Conservation (phyloP, 2,113 vertebrate genomes). For the Barnardius zonarius region DNA sequence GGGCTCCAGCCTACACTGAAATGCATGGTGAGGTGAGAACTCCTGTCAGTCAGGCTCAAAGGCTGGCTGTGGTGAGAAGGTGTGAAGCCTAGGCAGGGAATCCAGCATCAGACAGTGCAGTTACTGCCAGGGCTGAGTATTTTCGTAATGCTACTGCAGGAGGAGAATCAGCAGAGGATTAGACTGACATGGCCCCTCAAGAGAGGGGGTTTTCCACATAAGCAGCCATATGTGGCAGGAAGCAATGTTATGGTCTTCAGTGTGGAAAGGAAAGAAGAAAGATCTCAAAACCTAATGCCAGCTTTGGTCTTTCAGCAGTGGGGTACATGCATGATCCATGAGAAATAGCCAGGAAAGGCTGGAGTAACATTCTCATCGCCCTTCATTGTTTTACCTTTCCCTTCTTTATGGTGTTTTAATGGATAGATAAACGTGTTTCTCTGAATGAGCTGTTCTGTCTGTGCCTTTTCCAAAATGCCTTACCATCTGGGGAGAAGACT, state of each 20-base stretch:
- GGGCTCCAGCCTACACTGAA: not conserved
- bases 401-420: not conserved
- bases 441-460: not conserved
- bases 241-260: not conserved
- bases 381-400: not conserved
- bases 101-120: not conserved
- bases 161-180: constrained; percentile 1
- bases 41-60: not conserved
- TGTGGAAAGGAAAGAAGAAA: not conserved
- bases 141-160: not conserved
- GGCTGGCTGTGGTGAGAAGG: not conserved
- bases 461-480: not conserved
- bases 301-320: not conserved
- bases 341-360: not conserved
- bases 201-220: not conserved
- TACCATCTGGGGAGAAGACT: not conserved
- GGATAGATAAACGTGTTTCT: not conserved
- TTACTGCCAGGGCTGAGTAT: not conserved
- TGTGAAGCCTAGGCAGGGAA: not conserved
- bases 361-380: not conserved
- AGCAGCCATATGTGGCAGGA: not conserved
- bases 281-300: not conserved
- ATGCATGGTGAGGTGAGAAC: not conserved
- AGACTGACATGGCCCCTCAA: not conserved
- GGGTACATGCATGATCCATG: not conserved